Conservation (phyloP, 2,797 vertebrate genomes). For the Pseudochaenichthys georgianus region DNA sequence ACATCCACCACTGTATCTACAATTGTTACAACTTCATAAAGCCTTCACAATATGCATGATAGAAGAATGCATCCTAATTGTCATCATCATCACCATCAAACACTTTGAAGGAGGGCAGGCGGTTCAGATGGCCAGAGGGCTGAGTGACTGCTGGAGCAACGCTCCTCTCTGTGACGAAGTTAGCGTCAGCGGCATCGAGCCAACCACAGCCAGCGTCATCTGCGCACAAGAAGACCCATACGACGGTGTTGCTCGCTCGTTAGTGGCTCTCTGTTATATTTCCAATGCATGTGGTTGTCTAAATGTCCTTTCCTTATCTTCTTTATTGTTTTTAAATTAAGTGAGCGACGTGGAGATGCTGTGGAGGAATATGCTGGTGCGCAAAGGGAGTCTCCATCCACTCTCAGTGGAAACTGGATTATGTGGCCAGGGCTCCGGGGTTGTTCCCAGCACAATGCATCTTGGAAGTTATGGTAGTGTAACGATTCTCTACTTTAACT, state of each 20-base stretch:
- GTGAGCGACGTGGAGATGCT: slow-evolving; percentile 37
- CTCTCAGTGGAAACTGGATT: slow-evolving; percentile 49
- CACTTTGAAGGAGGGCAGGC: slow-evolving; percentile 35
- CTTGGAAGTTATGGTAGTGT: slow-evolving; percentile 64
- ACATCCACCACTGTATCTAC: slow-evolving; percentile 1
- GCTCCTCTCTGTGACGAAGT: slow-evolving; percentile 72
- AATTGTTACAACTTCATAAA: background rate
- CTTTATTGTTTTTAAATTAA: slow-evolving; percentile 6
- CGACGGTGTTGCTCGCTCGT: slow-evolving; percentile 68
- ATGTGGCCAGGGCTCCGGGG: slow-evolving; percentile 40
- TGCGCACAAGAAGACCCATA: slow-evolving; percentile 69
- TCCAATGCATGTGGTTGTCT: slow-evolving; percentile 13
- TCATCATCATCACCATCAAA: background rate
- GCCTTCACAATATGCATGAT: background rate
- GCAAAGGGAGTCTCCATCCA: slow-evolving; percentile 67
- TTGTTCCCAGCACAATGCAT: slow-evolving; percentile 48
- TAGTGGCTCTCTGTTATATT: slow-evolving; percentile 53
- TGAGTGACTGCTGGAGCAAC: slow-evolving; percentile 54
- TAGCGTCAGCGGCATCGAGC: slow-evolving; percentile 76
- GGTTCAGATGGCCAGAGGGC: slow-evolving; percentile 56
- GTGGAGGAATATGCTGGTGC: slow-evolving; percentile 55
- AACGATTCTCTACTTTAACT: slow-evolving; percentile 47
- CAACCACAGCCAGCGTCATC: slow-evolving; percentile 80
- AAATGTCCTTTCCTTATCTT: slow-evolving; percentile 7
- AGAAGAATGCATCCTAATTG: background rate